A percentile compares a stretch with the other conserved stretches of the same genome.
Conservation (phyloP, 2,888 invertebrate genomes). For the Camponotus fellah region DNA sequence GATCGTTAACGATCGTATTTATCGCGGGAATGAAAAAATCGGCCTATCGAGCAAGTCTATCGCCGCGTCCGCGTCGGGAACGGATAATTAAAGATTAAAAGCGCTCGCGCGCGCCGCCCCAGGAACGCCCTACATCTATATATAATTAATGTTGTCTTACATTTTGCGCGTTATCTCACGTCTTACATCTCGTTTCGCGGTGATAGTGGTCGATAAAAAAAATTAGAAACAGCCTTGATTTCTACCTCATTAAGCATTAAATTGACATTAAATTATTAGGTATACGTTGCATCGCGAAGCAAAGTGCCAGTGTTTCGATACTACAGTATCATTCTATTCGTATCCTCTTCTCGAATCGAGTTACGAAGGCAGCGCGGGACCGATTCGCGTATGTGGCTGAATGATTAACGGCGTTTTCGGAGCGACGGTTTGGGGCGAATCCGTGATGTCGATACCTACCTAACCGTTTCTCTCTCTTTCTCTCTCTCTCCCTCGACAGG, state of each 20-base stretch:
- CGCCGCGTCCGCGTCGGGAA: conserved; percentile 17
- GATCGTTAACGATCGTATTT: conserved; percentile 47
- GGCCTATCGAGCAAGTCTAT: conserved; percentile 25
- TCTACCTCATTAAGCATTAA: conserved; percentile 5
- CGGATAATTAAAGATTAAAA: conserved; percentile 53
- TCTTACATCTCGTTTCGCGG: conserved; percentile 2
- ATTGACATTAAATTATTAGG: conserved; percentile 5
- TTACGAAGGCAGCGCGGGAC: neutral
- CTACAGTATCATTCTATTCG: neutral
- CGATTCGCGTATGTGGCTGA: conserved; percentile 4
- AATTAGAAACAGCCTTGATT: neutral
- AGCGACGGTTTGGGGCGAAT: conserved; percentile 39
- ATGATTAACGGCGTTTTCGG: conserved; percentile 41
- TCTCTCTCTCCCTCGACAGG: too few species aligned
- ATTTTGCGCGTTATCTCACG: conserved; percentile 30
- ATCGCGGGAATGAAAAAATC: conserved; percentile 39
- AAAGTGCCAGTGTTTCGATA: neutral
- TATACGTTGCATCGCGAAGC: conserved; percentile 15
- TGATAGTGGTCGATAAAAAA: neutral
- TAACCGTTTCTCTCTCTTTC: conserved; percentile 9
- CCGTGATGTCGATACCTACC: conserved; percentile 18
- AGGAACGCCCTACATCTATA: conserved; percentile 15
- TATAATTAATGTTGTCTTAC: conserved; percentile 45
- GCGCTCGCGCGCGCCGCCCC: conserved; percentile 5
- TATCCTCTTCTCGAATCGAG: conserved; percentile 2